Conservation (phyloP, 2,797 vertebrate genomes). For the Dipus sagitta region DNA sequence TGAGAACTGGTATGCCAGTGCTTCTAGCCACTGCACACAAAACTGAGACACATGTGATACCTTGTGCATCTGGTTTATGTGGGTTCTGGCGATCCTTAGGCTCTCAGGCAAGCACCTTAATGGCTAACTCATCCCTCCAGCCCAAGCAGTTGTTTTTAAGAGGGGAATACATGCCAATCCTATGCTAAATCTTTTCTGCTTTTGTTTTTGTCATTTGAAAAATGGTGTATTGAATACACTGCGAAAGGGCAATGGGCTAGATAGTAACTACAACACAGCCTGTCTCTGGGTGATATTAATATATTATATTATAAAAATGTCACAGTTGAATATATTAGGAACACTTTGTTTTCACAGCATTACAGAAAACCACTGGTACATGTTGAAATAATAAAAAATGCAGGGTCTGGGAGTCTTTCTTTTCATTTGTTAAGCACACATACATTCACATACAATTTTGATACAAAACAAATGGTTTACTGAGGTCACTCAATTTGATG, state of each 20-base stretch:
- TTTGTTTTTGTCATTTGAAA: no score
- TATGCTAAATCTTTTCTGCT: conserved; percentile 53
- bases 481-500: conserved; percentile 46
- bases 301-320: conserved; percentile 36
- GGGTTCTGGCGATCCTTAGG: no score
- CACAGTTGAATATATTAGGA: conserved; percentile 37
- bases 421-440: conserved; percentile 40
- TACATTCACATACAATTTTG: conserved; percentile 13
- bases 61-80: no score
- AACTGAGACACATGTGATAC: no score
- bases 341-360: conserved; percentile 46
- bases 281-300: not conserved
- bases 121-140: no score
- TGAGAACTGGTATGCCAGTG: no score
- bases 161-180: not conserved
- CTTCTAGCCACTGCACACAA: no score
- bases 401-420: not conserved
- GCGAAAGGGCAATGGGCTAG: no score
- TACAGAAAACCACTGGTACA: conserved; percentile 46
- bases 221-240: no score
- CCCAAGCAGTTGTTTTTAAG: not conserved
- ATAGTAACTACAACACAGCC: no score
- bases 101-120: no score
- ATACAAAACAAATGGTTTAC: conserved; percentile 51
- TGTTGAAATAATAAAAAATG: conserved; percentile 49